Percentiles rank a stretch among this genome's conserved stretches.
These are phyloP conservation scores for Pelmatolapia mariae DNA, from an alignment of 2,113 vertebrate species.

Conservation along the genomic window DNA sequence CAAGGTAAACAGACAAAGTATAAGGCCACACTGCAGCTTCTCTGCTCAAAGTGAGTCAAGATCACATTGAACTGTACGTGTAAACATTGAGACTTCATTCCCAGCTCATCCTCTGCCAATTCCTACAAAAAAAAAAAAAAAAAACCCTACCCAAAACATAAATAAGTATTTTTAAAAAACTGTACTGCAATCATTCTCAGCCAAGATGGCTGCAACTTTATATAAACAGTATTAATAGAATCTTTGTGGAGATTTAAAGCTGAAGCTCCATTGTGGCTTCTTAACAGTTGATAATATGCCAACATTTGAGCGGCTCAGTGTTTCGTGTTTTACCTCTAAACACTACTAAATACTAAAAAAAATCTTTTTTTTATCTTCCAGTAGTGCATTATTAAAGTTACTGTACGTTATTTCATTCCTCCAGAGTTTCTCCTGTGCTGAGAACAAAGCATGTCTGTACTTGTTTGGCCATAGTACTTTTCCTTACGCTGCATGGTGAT, in stretches of 20 bases:
- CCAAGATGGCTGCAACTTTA: neutral
- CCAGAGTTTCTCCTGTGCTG: neutral
- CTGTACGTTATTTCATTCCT: neutral
- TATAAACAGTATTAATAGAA: neutral
- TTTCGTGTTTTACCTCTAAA: neutral
- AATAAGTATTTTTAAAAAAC: accelerated
- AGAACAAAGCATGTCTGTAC: constrained; percentile 33
- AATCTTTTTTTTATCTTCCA: neutral
- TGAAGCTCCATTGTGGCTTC: neutral
- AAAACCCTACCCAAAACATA: neutral
- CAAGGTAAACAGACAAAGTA: neutral
- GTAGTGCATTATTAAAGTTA: neutral
- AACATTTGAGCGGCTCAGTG: neutral
- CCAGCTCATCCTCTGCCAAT: neutral
- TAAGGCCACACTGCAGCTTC: neutral
- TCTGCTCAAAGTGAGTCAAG: neutral
- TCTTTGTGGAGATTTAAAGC: neutral
- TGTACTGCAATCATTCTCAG: neutral
- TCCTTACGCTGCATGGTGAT: constrained; percentile 38
- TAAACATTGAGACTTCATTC: neutral
- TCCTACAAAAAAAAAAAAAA: neutral
- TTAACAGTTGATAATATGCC: neutral
- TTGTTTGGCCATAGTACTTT: constrained; percentile 19
- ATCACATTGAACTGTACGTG: neutral
- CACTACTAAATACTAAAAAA: neutral